Evolutionary conservation across 2,113 vertebrate genomes (phyloP), one percentile per base, ranked within the genome.

Genomic region (Megaleporinus macrocephalus): DNA sequence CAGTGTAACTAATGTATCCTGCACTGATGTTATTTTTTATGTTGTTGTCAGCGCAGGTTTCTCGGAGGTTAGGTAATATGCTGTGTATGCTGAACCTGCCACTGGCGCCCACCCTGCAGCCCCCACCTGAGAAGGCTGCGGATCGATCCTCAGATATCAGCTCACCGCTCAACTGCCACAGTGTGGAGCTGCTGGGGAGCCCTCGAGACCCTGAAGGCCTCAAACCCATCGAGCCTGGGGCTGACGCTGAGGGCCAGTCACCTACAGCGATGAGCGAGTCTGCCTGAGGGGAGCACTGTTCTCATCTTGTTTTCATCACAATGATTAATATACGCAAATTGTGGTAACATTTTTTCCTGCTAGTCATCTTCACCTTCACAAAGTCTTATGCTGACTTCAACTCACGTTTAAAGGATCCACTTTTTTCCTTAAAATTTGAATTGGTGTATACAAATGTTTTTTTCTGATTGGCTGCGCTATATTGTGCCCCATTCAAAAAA

Each of bases 151-250:
- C 93, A 0, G 95, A 96, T 44, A 88, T 93, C 0, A 80, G 92
- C 26, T 95, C 95, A 12, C 95, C 95, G 12, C 86, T 94, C 14
- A 93, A 92, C 89, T 95, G 95, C 88, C 94, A 95, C 83, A 95
- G 93, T 59, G 92, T 93, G 0, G 95, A 96, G 72, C 86, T 90
- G 12, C 49, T 94, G 82, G 92, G 90, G 13, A 94, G 94, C 61
- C 95, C 96, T 69, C 90, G 95, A 89, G 96, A 98, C 69, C 76
- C 89, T 12, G 94, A 95, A 29, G 73, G 89, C 59, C 88, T 93
- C 73, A 96, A 96, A 86, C 85, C 91, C 63, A 86, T 85, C 13
- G 95, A 97, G 71, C 89, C 94, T 79, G 89, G 89, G 0, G 18
- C 89, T 0, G 61, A 90, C 5, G 86, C 92, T 57, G 95, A 95